Base-by-base conservation (phyloP, 2,113 vertebrate genomes). In the Calidris pygmaea region DNA sequence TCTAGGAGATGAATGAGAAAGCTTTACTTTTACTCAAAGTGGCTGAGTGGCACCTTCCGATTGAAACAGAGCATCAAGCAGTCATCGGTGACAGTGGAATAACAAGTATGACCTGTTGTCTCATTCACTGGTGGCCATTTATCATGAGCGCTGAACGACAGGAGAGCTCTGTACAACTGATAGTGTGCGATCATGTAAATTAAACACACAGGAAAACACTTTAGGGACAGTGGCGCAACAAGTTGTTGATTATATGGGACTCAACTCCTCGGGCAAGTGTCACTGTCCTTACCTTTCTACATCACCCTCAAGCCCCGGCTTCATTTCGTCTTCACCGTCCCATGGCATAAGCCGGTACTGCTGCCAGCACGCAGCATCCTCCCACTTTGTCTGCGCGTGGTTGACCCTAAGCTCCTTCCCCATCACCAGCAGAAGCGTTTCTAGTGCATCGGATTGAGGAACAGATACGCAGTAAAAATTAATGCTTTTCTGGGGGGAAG, bases 111-210 rank as follows among this genome's bases (percentile, higher is more conserved):
- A 3, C 39, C 35, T 39, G 1, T 43, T 63, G 14, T 55, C 55
- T 52, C 6, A 1, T 43, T 93, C 50, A 26, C 8, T 3, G 6
- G 3, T 78, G 34, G 41, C 55, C 52, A 14, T 53, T 91, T 75
- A 18, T 80, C 45, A 14, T 5, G 39, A 80, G 30, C 1, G 0
- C 21, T 29, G 37, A 80, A 59, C 0, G 0, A 65, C 30, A 0
- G 2, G 45, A 80, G 55, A 45, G 34, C 34, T 85, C 74, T 80
- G n/a, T 20, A 30, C 37, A 29, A 75, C 37, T 62, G 43, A 2
- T 32, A 21, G 20, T 9, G 18, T 50, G 34, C 2, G 2, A 24
- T 60, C 13, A 13, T 0, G 0, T 35, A 34, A 67, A 35, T 21
- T 23, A 59, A 92, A 55, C 32, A 35, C 73, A 18, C 0, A 1